Evolutionary conservation across 2,113 vertebrate genomes (phyloP).

Genomic region (Gymnogyps californianus): DNA sequence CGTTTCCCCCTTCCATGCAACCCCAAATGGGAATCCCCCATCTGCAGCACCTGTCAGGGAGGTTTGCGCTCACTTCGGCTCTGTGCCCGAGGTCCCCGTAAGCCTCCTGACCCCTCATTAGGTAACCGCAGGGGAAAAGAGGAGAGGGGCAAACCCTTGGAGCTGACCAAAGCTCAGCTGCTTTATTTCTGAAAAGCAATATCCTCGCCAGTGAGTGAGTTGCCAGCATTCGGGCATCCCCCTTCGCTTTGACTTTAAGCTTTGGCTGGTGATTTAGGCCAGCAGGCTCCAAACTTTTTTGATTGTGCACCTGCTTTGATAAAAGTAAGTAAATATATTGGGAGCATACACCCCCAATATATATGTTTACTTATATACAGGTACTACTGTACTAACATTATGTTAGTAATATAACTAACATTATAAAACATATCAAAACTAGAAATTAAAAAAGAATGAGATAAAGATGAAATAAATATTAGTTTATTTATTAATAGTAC

Average conservation of each 20-base stretch:
- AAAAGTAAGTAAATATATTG: background rate
- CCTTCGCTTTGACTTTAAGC: background rate
- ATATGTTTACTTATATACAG: background rate
- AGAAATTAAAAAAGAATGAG: background rate
- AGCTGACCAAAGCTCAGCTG: background rate
- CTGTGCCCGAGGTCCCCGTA: fast-evolving
- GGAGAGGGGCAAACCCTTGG: background rate
- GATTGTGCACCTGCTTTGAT: background rate
- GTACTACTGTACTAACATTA: background rate
- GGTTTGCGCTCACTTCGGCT: background rate
- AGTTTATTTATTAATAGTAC: background rate
- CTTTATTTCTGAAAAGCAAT: background rate
- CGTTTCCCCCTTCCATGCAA: background rate
- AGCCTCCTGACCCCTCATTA: background rate
- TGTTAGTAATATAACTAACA: too few species aligned
- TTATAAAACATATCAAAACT: background rate
- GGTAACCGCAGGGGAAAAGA: background rate
- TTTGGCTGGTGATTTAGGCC: background rate
- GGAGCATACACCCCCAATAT: background rate
- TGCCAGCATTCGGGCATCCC: background rate
- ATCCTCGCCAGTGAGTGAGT: background rate
- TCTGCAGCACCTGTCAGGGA: background rate
- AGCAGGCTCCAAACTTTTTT: background rate
- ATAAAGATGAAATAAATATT: background rate
- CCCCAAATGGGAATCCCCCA: background rate